A percentile compares a stretch with the other conserved stretches of the same genome.
These are phyloP conservation scores for Manis javanica DNA, from an alignment of 2,797 vertebrate species.

Conservation along the genomic window DNA sequence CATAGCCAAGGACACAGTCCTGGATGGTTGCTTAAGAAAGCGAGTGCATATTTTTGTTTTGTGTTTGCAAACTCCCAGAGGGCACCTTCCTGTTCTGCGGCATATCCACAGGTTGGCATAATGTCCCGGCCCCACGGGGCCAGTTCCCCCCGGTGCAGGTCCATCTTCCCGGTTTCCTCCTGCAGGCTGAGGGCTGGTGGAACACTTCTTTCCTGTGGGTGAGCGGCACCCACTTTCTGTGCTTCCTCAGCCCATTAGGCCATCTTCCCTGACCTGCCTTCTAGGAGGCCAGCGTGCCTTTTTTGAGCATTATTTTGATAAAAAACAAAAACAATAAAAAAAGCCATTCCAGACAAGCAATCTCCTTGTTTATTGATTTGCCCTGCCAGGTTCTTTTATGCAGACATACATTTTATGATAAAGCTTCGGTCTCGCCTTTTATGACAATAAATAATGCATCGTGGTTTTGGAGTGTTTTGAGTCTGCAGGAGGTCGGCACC, in stretches of 20 bases:
- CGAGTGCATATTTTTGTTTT: accelerated
- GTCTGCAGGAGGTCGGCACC: accelerated
- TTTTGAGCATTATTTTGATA: conserved; percentile 71
- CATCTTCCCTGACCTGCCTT: conserved; percentile 70
- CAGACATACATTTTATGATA: conserved; percentile 81
- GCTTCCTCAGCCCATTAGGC: conserved; percentile 54
- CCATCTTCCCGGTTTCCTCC: too few species aligned
- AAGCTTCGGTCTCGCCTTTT: conserved; percentile 71
- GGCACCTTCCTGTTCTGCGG: accelerated
- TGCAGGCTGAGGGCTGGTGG: too few species aligned
- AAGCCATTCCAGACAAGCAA: conserved; percentile 70
- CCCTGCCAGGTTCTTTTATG: conserved; percentile 78
- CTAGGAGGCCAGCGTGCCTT: conserved; percentile 76
- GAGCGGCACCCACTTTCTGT: not conserved
- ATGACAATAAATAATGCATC: conserved; percentile 63
- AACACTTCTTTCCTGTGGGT: not conserved
- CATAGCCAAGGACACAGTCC: accelerated
- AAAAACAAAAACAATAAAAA: conserved; percentile 50
- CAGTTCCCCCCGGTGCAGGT: too few species aligned
- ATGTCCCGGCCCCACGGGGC: too few species aligned
- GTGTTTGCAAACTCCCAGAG: accelerated
- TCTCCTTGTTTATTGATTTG: conserved; percentile 82
- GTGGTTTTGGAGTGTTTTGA: accelerated
- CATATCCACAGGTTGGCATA: accelerated
- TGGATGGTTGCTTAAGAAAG: too few species aligned